phyloP scores from a whole-genome alignment of 2,113 vertebrate species.

The Bagarius yarrelli region DNA sequence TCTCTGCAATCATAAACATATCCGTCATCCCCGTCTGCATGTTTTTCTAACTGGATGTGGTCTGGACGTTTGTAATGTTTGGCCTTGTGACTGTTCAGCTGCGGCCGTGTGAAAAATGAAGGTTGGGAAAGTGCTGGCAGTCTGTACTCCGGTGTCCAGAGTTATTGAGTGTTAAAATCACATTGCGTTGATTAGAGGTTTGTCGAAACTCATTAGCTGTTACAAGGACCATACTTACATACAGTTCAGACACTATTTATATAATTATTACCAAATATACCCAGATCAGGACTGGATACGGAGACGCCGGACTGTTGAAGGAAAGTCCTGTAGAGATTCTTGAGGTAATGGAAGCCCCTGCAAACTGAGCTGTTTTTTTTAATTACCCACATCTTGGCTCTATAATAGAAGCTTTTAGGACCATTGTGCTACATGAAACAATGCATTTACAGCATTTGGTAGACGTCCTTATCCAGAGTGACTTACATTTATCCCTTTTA shows the following conservation, averaged over 20 bases:
- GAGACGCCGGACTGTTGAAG: no score
- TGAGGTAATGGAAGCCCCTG: no score
- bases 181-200: neutral
- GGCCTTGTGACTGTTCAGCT: conserved; percentile 15
- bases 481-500: no score
- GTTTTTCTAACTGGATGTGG: conserved; percentile 31
- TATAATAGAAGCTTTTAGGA: no score
- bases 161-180: neutral
- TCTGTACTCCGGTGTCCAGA: neutral
- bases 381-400: no score
- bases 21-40: neutral
- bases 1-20: conserved; percentile 21
- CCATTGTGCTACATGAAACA: no score
- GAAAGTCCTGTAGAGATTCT: no score
- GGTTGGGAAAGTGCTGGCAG: neutral
- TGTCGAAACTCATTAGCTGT: conserved; percentile 9
- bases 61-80: conserved; percentile 21
- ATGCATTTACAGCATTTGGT: no score
- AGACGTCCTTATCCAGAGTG: no score
- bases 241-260: neutral
- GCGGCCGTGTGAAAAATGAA: conserved; percentile 37
- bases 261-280: neutral
- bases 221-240: neutral
- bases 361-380: no score
- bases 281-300: no score